Base-by-base conservation (phyloP, 92 coral and sea anemone genomes). In the Montipora capitata region DNA sequence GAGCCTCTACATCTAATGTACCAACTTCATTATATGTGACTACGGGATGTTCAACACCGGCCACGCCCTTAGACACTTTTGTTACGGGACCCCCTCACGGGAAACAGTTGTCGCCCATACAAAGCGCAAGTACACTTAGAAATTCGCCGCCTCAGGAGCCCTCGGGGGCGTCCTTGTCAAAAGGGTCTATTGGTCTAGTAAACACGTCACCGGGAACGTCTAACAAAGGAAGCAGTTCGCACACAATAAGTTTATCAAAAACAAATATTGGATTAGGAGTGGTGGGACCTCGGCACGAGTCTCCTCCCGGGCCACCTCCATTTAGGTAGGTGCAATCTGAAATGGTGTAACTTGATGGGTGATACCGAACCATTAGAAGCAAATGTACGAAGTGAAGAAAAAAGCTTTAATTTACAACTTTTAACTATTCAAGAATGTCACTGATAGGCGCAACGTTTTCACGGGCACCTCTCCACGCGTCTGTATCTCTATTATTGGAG, bases 51-150 rank as follows among this genome's bases (percentile, higher is more conserved):
- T 84, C 98, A 8, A 85, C 94, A 38, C 93, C 98, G 5, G 83
- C 93, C 20, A 81, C 96, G 0, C 92, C 96, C 2, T 78, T 91
- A 72, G 99, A 95, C 45, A 89, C 96, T 51, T 87, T 73, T 66
- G 89, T 89, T 17, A 74, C 81, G 43, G 96, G 94, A 27, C 91
- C 82, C 73, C 80, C 93, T 11, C 93, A 95, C 62, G 98, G 91
- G 15, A 91, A 94, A 74, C 98, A 95, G 78, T 80, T 95, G 80
- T 95, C 98, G 5, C 98, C 98, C 6, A 95, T 95, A 65, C 96
- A 93, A 81, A 87, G 93, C 69, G 96, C 96, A 44, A 93, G 93
- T 54, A 91, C 85, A 1, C 81, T 66, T 20, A 51, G 87, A 74
- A 89, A 91, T 82, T 93, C 96, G 3, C 95, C 98, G 15, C 77